Base-by-base conservation (phyloP, 2,797 vertebrate genomes). In the Syncerus caffer region DNA sequence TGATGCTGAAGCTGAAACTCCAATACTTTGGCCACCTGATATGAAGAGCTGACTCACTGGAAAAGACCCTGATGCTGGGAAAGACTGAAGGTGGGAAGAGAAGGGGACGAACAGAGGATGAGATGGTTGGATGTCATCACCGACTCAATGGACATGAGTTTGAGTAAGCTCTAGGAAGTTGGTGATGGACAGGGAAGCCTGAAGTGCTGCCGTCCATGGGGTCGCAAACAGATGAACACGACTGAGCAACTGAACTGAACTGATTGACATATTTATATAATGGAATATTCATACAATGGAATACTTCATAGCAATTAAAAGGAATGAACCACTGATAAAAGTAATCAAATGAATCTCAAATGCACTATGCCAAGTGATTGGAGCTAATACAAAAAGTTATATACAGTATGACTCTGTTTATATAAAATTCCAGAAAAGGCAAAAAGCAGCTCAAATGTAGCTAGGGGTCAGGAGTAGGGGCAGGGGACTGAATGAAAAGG, bases 241-340 rank as follows among this genome's bases (percentile, higher is more conserved):
- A 71, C 67, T 38, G 34, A 38, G 34, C 21, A 38, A 38, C 67
- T 38, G 67, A 71, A 71, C 67, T 38, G 5, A 38, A 71, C 67
- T 38, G 67, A 53, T 2, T 27, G 71, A 74, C 38, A 25, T 60
- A 86, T 90, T 58, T 95, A 29, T 42, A n/a, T 42, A 79, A 80
- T 4, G 12, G 53, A 90, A 60, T 19, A 80, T 58, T 79, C 42
- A 89, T n/a, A 86, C 23, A 85, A 87, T 62, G 45, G 10, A 47
- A 47, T 47, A 78, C 42, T 90, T 89, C 55, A 85, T 84, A 93
- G 71, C 57, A 93, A 93, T 88, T 85, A 90, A 92, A 92, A 93
- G 83, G 79, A 91, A 92, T 6, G 23, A 82, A 25, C 11, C 55
- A 71, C 29, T n/a, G 57, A 87, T 62, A 90, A 92, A 97, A 90